Conservation (phyloP, 1,140 invertebrate species). For the Aporrectodea caliginosa region DNA sequence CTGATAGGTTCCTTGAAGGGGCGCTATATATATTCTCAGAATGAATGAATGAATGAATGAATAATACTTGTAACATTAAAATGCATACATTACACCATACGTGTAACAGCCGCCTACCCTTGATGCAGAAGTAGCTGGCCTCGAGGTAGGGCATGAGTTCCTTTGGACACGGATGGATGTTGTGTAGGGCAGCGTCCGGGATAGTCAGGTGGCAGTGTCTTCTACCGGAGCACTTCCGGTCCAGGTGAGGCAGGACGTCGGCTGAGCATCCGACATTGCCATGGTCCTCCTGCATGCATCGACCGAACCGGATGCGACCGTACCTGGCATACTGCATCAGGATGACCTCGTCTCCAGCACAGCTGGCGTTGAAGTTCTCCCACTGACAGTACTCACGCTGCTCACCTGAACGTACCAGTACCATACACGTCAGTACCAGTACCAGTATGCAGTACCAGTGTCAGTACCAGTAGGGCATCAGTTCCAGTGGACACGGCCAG, state of each 20-base stretch:
- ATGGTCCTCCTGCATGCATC: conserved; percentile 27
- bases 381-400: conserved; percentile 26
- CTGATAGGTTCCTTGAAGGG: too few species aligned
- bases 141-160: conserved; percentile 26
- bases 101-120: not conserved
- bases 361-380: conserved; percentile 28
- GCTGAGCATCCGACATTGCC: conserved; percentile 22
- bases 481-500: not conserved
- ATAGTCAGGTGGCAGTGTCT: conserved; percentile 5
- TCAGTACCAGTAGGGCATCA: not conserved
- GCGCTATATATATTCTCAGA: not conserved
- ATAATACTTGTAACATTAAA: not conserved
- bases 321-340: conserved; percentile 28
- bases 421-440: not conserved
- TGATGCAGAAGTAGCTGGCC: conserved; percentile 25
- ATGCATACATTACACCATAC: not conserved
- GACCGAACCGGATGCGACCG: conserved; percentile 26
- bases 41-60: not conserved
- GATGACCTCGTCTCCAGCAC: conserved; percentile 25
- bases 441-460: not conserved
- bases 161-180: conserved; percentile 23
- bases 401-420: not conserved
- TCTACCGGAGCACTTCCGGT: conserved; percentile 28
- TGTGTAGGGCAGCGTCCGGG: conserved; percentile 12
- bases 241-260: conserved; percentile 28